Evolutionary conservation across 1,140 invertebrate species (phyloP), one percentile per base, ranked within the genome.

Genomic region (Rhyacophila brunnea): DNA sequence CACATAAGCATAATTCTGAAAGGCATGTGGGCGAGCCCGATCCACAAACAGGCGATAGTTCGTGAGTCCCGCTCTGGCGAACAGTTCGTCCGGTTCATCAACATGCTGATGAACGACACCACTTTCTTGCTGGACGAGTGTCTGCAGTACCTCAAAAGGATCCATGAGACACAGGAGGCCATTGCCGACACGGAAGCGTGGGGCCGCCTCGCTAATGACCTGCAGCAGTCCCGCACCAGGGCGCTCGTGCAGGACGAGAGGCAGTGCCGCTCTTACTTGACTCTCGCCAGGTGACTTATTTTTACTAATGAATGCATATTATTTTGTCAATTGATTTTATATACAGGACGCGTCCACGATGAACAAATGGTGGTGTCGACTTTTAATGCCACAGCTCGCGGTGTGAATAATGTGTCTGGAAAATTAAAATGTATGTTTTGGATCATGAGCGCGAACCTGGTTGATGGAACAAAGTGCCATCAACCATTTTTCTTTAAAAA

Each of bases 101-200:
- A 99, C 74, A 98, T 99, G 95, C 76, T 99, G 42, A 99, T 99
- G 92, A 99, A 99, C 71, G 96, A 99, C 71, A 98, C 95, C 6
- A 99, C 96, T 28, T 99, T 97, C 75, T 80, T 99, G 34, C 78
- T 99, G 40, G 96, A 99, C 71, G 96, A 99, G 75, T 96, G 94
- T 71, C 78, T 97, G 10, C 92, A 96, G 73, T 92, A 93, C 62
- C 79, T 99, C 40, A 98, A 98, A 69, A 83, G 93, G 61, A 97
- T 98, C 66, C 94, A 98, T 74, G 94, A 98, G 73, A 88, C 93
- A 1, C 96, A 99, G 77, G 91, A 93, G 67, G 67, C 72, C 5
- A 47, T 49, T 1, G 85, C 85, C 15, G 87, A 92, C 65, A 74
- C 81, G 17, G 74, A 70, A 6, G 82, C 81, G 17, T 93, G 90